Evolutionary conservation across 2,888 invertebrate genomes (phyloP), one percentile per base, ranked within the genome.

Genomic region (Allygus modestus): DNA sequence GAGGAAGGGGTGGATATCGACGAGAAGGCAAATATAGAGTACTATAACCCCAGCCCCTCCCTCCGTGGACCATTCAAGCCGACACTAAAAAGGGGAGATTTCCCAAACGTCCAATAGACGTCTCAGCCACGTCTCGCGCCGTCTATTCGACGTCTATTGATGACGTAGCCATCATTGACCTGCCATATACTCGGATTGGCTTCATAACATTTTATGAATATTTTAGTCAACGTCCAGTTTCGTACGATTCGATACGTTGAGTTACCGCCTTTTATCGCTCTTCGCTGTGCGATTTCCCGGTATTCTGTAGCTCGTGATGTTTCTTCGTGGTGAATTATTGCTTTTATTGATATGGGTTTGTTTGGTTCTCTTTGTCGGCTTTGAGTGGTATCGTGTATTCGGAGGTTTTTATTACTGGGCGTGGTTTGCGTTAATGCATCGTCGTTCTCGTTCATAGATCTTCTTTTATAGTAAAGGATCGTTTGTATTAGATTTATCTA

Each of bases 41-140:
- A 79, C 77, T 77, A 77, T 77, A 77, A 51, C 77, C 77, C 77
- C 77, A n/a, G 17, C 46, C 51, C 28, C 77, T 15, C 58, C 31
- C 77, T n/a, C 79, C 79, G 51, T 37, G 37, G 58, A 58, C 79
- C 79, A 79, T 79, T 79, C 79, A 79, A 37, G 37, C 79, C 79
- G 79, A 79, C 79, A 79, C 79, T 79, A 79, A 79, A 79, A 79
- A 79, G 84, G 82, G 81, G 85, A 86, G 86, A 86, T 86, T 86
- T 86, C 86, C 86, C 86, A 51, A 83, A 86, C 81, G 86, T 84
- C 86, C 86, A 88, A 89, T 88, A 88, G 88, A 46, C 43, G 77
- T 77, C 77, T 23, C 77, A 11, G 46, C 41, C 77, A 77, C 79
- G 79, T 79, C 79, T 54, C 26, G 58, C 33, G 15, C 9, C 28